A percentile compares a stretch with the other conserved stretches of the same genome.
phyloP scores from a whole-genome alignment of 2,113 vertebrate species.

The Falco punctatus region DNA sequence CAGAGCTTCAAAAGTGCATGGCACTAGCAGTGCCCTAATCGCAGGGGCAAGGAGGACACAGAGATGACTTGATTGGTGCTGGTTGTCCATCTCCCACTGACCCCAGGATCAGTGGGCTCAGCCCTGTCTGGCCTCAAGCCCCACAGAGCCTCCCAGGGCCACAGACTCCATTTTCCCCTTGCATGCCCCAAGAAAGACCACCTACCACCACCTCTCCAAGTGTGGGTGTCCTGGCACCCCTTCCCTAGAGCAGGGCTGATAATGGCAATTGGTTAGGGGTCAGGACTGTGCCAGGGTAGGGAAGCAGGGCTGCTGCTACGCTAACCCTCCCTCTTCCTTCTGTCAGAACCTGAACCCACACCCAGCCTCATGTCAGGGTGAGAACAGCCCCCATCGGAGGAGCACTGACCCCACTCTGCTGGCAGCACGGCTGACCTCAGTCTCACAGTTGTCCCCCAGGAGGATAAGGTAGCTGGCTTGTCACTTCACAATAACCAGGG shows the following conservation, averaged over 20 bases:
- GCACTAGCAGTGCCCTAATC: not conserved
- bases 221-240: rapidly evolving
- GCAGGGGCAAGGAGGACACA: not conserved
- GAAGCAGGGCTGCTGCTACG: not conserved
- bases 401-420: not conserved
- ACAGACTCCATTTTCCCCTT: not conserved
- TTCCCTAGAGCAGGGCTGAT: not conserved
- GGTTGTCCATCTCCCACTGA: not conserved
- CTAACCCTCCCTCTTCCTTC: not conserved
- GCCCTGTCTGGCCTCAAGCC: not conserved
- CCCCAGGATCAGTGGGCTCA: not conserved
- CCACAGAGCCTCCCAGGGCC: not conserved
- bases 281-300: not conserved
- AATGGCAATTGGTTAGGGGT: rapidly evolving
- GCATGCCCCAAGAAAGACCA: not conserved
- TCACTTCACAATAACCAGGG: not conserved
- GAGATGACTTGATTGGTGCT: not conserved
- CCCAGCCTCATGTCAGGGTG: not conserved
- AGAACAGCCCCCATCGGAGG: not conserved
- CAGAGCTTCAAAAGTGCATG: not conserved
- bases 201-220: not conserved
- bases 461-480: not conserved
- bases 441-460: not conserved
- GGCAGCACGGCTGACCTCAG: not conserved
- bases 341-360: not conserved